These are phyloP conservation scores for Hydropsyche betteni DNA, from an alignment of 2,888 invertebrate genomes.

Conservation along the genomic window DNA sequence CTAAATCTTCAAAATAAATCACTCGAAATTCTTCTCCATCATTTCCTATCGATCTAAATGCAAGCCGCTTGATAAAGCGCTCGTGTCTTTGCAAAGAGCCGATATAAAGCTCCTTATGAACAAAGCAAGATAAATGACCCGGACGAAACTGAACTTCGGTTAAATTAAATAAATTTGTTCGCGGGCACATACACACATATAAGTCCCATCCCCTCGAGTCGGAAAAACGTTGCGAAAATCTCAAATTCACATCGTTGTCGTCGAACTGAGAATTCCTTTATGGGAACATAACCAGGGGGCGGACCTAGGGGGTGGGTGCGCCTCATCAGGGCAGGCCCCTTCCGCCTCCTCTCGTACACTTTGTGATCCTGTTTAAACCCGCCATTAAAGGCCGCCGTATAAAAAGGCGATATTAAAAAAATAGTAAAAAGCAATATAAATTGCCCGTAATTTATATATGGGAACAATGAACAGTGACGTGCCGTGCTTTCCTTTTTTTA, in stretches of 20 bases:
- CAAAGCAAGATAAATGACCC: slow-evolving; percentile 49
- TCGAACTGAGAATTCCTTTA: too few relatives aligned
- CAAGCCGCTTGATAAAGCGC: slow-evolving; percentile 37
- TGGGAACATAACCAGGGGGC: neutral
- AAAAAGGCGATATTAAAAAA: slow-evolving; percentile 52
- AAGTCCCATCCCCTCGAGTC: slow-evolving; percentile 8
- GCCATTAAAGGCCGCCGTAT: slow-evolving; percentile 52
- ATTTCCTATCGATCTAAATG: slow-evolving; percentile 46
- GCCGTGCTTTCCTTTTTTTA: slow-evolving; percentile 29
- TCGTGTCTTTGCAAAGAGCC: slow-evolving; percentile 10
- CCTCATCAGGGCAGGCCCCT: slow-evolving; percentile 34
- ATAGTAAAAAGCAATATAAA: slow-evolving; percentile 53
- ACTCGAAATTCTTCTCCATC: slow-evolving; percentile 5
- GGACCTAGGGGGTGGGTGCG: neutral
- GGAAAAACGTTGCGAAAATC: slow-evolving; percentile 31
- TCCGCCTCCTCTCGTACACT: slow-evolving; percentile 39
- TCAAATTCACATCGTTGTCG: slow-evolving; percentile 25
- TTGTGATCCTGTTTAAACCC: slow-evolving; percentile 52
- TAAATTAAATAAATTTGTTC: slow-evolving; percentile 42
- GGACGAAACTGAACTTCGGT: slow-evolving; percentile 43
- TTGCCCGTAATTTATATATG: slow-evolving; percentile 52
- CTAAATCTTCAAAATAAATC: too few relatives aligned
- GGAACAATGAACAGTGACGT: slow-evolving; percentile 49
- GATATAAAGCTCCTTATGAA: slow-evolving; percentile 37
- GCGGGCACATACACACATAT: slow-evolving; percentile 30